Conservation (phyloP, 2,797 vertebrate species). For the Nothura maculosa region DNA sequence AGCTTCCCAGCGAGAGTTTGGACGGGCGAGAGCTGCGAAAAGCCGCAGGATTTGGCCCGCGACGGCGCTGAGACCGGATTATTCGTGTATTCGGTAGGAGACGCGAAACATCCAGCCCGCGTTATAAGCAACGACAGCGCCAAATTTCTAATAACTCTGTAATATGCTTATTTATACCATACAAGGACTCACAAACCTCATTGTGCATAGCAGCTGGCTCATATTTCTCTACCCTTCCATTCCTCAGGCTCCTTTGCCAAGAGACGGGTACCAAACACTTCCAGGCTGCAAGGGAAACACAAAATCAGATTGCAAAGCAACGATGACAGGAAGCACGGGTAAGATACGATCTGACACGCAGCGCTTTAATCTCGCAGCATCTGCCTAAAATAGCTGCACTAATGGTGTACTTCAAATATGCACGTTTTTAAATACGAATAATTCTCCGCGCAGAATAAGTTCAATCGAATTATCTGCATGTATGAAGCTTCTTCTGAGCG, state of each 20-base stretch:
- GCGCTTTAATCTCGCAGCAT: slow-evolving; percentile 22
- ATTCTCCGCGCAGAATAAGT: neutral
- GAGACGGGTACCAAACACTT: slow-evolving; percentile 53
- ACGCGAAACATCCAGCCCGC: slow-evolving; percentile 14
- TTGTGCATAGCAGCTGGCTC: slow-evolving; percentile 66
- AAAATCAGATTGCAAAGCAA: slow-evolving; percentile 56
- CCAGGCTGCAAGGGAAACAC: slow-evolving; percentile 59
- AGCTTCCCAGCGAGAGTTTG: neutral
- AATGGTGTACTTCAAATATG: neutral
- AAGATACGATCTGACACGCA: slow-evolving; percentile 32
- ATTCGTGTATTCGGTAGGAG: slow-evolving; percentile 2
- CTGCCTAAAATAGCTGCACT: slow-evolving; percentile 28
- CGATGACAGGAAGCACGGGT: slow-evolving; percentile 45
- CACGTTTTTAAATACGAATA: neutral
- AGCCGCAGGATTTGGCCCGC: slow-evolving; percentile 38
- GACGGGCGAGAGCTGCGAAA: slow-evolving; percentile 26
- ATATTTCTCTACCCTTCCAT: slow-evolving; percentile 64
- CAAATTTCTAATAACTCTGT: slow-evolving; percentile 66
- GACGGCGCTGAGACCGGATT: neutral
- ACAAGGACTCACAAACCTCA: slow-evolving; percentile 73
- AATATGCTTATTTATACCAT: slow-evolving; percentile 73
- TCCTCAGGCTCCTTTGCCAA: slow-evolving; percentile 64
- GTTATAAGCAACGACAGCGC: slow-evolving; percentile 40
- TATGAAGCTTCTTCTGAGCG: neutral
- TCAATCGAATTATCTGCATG: neutral